Base-by-base conservation (phyloP, 2,113 vertebrate species). In the Aspidoscelis tigris region DNA sequence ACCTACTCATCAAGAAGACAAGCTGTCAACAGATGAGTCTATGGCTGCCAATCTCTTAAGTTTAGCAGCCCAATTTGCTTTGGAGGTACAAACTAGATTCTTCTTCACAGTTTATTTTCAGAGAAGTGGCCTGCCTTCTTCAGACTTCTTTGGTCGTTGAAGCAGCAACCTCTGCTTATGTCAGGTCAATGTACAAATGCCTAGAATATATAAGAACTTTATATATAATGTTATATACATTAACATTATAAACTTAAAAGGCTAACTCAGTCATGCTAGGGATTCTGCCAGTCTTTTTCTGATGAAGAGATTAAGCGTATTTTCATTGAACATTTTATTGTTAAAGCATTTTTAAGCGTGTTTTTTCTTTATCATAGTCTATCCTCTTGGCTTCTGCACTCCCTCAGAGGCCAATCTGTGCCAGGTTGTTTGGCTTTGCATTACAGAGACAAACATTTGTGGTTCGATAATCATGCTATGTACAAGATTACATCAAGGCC, bases 51-150 rank as follows among this genome's bases (percentile, higher is more conserved):
- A 83, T 86, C 95, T 99, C 76, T 92, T 99, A 80, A 95, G 90
- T 91, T 95, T 98, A 90, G 97, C 97, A 83, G 97, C 97, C 88
- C 97, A 98, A 72, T 96, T 98, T 88, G 98, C 98, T 91, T 92
- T 99, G 87, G 96, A 98, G 96, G 98, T 99, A 94, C 82, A 91
- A 84, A 41, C 2, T 14, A 80, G 78, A 75, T 53, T 1, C 0
- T 61, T 80, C 8, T 82, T 18, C 1, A 55, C 41, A 12, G 64
- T 65, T 80, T 83, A 39, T 39, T 84, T 55, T 61, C 39, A 1
- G 61, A 3, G 2, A 86, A 73, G 24, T 70, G 64, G 65, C 65
- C 26, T 22, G 65, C 65, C 24, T 68, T 68, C 22, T 68, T 68
- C 24, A 50, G 47, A 50, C 47, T 50, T 50, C 47, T 50, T 50